Evolutionary conservation across 2,888 invertebrate genomes (phyloP).

Genomic region (Leptogaster cylindrica): DNA sequence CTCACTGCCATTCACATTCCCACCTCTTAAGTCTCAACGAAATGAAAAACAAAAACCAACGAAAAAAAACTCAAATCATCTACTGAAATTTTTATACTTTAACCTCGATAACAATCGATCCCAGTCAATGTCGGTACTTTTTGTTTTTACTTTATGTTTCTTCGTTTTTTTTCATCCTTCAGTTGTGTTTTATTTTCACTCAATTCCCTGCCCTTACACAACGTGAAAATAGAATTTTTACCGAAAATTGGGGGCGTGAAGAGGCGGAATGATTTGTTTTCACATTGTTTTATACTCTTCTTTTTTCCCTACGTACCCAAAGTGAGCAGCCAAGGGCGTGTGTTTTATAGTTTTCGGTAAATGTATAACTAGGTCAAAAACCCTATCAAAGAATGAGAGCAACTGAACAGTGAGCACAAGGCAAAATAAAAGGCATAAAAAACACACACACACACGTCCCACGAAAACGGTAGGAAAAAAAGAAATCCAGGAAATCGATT

Average conservation of each 20-base stretch:
- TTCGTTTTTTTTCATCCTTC: too few species aligned
- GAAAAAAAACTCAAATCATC: too few species aligned
- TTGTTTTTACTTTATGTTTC: too few species aligned
- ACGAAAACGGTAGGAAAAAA: constrained; percentile 5
- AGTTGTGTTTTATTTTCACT: constrained; percentile 21
- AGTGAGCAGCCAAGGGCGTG: constrained; percentile 1
- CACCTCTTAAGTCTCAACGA: too few species aligned
- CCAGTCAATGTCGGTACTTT: neutral
- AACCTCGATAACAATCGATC: constrained; percentile 14
- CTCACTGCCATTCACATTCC: too few species aligned
- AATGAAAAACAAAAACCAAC: too few species aligned
- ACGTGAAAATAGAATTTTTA: neutral
- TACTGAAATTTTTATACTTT: constrained; percentile 13
- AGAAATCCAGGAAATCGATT: constrained; percentile 42
- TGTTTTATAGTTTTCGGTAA: constrained; percentile 40
- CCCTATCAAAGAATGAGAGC: constrained; percentile 9
- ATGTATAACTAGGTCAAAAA: constrained; percentile 42
- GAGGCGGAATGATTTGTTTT: constrained; percentile 26
- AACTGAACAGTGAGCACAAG: constrained; percentile 13
- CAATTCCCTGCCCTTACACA: constrained; percentile 1
- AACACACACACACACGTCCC: too few species aligned
- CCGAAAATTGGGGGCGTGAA: constrained; percentile 21
- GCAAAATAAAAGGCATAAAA: too few species aligned
- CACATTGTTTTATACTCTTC: neutral
- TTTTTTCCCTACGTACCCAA: neutral